Base-by-base conservation (phyloP, 2,113 vertebrate species). In the Gobiocypris rarus region DNA sequence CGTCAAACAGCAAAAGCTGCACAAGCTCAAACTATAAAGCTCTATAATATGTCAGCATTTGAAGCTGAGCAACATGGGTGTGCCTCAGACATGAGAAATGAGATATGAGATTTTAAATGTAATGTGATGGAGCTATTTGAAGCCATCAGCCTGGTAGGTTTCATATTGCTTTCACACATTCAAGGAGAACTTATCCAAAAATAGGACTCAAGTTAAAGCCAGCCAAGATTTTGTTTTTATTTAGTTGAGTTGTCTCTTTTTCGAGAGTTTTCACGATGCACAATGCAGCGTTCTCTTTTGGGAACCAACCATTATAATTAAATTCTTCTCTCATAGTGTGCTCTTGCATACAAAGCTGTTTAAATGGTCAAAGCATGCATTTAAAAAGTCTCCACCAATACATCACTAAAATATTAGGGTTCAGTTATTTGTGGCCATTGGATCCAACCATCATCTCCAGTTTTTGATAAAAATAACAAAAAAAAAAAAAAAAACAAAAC, bases 41-140 rank as follows among this genome's bases (percentile, higher is more conserved):
- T 54, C 41, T 69, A 26, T 85, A 85, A 75, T 73, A 75, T 54
- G 45, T 45, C 59, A 61, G 28, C 28, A 50, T 84, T 75, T 73
- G 54, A 86, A 63, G 71, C 58, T 28, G 31, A 73, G 78, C 63
- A 15, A 76, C 74, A 54, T 69, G 28, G 41, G 22, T 61, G 74
- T 50, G 77, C 82, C 59, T 83, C 15, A 81, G 85, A 74, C 83
- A 80, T 86, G 87, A 88, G 74, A 81, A 76, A 85, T 85, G 80
- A 88, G 74, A 81, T 81, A 85, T 85, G 80, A 70, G 83, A 81
- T 76, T 75, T 85, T 83, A 86, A 86, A 79, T 88, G 59, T 70
- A 83, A 79, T 70, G 77, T 28, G 82, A 82, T 86, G 58, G 80
- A 76, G 85, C 59, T 52, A 34, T 87, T 85, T 75, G 65, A 89